phyloP scores from a whole-genome alignment of 2,797 vertebrate species.

The Gallinago nigripennis region DNA sequence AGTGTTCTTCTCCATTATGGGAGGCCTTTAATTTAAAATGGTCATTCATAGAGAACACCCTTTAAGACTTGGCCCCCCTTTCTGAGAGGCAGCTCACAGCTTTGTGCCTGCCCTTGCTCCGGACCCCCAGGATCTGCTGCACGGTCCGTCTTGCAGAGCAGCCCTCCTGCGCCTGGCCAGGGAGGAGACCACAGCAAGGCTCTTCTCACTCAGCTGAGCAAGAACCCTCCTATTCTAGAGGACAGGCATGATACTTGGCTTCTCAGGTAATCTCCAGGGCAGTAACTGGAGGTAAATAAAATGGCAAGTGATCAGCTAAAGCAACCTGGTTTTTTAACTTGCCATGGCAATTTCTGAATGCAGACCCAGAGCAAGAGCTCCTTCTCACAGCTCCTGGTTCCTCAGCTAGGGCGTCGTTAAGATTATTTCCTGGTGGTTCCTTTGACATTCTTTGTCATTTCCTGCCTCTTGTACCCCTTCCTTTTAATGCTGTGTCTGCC shows the following conservation, averaged over 20 bases:
- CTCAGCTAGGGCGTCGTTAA: background rate
- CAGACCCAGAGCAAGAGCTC: background rate
- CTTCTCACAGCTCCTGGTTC: background rate
- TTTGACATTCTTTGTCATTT: background rate
- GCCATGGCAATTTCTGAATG: background rate
- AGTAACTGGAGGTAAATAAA: conserved; percentile 10
- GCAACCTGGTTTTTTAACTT: background rate
- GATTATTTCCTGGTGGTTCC: background rate
- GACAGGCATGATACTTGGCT: background rate
- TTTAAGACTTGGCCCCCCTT: background rate
- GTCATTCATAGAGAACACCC: background rate
- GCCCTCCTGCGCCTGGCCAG: background rate
- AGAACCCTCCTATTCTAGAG: background rate
- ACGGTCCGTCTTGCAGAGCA: fast-evolving
- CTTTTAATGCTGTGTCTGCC: background rate
- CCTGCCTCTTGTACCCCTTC: background rate
- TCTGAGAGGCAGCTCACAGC: background rate
- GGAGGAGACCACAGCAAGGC: background rate
- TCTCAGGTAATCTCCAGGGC: background rate
- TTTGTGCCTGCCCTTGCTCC: background rate
- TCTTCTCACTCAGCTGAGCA: background rate
- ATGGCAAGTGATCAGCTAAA: background rate
- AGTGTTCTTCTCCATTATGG: background rate
- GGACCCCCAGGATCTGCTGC: background rate
- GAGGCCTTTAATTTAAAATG: background rate